Percentiles rank a stretch among this genome's conserved stretches.
phyloP scores from a whole-genome alignment of 2,113 vertebrate species.

The Sakesphorus luctuosus region DNA sequence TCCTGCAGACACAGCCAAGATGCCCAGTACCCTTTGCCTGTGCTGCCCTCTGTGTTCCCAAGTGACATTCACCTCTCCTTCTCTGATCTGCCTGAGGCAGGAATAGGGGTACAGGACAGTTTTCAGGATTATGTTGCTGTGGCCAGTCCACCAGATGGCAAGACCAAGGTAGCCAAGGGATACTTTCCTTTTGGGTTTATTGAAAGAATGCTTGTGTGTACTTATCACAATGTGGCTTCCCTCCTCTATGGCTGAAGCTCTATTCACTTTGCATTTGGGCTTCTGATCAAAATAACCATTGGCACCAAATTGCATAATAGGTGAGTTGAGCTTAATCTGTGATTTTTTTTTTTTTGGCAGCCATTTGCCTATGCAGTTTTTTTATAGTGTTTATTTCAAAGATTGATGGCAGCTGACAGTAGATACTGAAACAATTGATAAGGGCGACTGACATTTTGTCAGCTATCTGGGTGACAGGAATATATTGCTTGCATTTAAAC shows the following conservation, averaged over 20 bases:
- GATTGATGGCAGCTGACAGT: slow-evolving; percentile 62
- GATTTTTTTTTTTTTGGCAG: neutral
- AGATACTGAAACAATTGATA: slow-evolving; percentile 68
- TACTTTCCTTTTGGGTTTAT: neutral
- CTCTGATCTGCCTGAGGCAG: neutral
- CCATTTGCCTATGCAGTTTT: slow-evolving; percentile 54
- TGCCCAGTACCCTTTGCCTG: neutral
- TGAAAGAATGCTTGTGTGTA: neutral
- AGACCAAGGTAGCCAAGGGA: neutral
- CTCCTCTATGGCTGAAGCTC: neutral
- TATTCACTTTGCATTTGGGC: neutral
- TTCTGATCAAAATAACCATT: neutral
- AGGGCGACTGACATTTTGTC: slow-evolving; percentile 62
- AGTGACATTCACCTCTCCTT: fast-evolving
- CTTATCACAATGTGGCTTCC: neutral
- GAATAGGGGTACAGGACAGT: no score
- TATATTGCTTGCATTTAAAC: slow-evolving; percentile 58
- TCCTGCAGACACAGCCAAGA: neutral
- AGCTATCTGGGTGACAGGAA: slow-evolving; percentile 60
- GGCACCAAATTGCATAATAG: neutral
- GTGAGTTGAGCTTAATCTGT: neutral
- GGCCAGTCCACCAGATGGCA: neutral
- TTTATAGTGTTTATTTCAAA: slow-evolving; percentile 69
- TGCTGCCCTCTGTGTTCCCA: fast-evolving
- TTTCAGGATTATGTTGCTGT: neutral